These are phyloP conservation scores for Henicopernis longicauda DNA, from an alignment of 2,113 vertebrate species.

Conservation along the genomic window DNA sequence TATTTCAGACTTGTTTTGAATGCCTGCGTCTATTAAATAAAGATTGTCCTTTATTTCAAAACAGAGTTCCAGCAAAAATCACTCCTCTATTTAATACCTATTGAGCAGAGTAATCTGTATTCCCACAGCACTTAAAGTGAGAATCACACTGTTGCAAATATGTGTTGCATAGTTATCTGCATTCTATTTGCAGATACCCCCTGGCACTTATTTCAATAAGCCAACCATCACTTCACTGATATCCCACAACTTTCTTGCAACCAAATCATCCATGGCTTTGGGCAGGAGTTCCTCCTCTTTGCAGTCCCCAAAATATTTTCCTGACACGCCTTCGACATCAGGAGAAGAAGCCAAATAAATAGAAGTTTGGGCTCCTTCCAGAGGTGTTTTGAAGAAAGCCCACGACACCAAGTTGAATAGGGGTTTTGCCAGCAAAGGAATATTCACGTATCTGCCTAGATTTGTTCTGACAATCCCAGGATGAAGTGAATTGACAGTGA, in stretches of 20 bases:
- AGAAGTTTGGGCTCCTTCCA: constrained; percentile 91
- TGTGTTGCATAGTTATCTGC: not conserved
- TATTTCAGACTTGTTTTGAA: not conserved
- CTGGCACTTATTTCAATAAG: constrained; percentile 74
- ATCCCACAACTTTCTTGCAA: constrained; percentile 89
- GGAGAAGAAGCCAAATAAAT: constrained; percentile 89
- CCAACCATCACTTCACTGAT: constrained; percentile 91
- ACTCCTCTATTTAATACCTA: not conserved
- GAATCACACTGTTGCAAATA: not conserved
- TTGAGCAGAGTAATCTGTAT: not conserved
- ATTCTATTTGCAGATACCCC: not conserved
- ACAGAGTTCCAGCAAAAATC: not conserved
- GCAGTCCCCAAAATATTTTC: constrained; percentile 91
- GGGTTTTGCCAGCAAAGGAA: constrained; percentile 85
- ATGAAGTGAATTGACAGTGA: constrained; percentile 87
- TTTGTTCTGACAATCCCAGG: constrained; percentile 91
- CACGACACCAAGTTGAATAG: constrained; percentile 84
- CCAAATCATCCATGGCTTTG: constrained; percentile 83
- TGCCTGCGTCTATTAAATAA: not conserved
- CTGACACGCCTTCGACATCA: constrained; percentile 85
- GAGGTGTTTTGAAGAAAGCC: constrained; percentile 88
- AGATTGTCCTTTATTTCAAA: constrained; percentile 7
- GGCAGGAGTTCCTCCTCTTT: constrained; percentile 85
- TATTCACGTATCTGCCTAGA: constrained; percentile 85
- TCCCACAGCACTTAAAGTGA: not conserved